Percentiles rank a stretch among this genome's conserved stretches.
phyloP scores from a whole-genome alignment of 2,797 vertebrate species.

The Trematomus bernacchii region DNA sequence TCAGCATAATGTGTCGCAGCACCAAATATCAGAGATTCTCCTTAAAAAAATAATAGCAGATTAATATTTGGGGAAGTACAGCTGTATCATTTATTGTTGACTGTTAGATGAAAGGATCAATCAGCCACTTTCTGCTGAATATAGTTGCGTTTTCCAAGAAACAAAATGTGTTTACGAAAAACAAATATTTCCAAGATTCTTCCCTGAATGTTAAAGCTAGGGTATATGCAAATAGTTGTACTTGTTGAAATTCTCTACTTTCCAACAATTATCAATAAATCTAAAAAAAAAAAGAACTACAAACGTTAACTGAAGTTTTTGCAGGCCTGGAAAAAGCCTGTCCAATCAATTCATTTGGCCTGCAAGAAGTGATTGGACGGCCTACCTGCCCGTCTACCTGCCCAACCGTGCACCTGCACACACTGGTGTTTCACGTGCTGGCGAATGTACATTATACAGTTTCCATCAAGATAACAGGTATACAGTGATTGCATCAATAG shows the following conservation, averaged over 20 bases:
- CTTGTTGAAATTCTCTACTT: not conserved
- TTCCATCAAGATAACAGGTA: slow-evolving; percentile 10
- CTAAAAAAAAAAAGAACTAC: not conserved
- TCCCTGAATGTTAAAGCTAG: too few relatives aligned
- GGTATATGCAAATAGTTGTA: not conserved
- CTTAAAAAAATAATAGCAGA: not conserved
- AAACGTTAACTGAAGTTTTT: not conserved
- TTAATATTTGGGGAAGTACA: not conserved
- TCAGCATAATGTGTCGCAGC: not conserved
- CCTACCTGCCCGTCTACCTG: not conserved
- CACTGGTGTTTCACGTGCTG: not conserved
- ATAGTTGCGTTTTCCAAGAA: too few relatives aligned
- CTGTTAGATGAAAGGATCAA: not conserved
- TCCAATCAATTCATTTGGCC: not conserved
- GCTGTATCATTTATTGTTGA: not conserved
- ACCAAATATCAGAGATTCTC: not conserved
- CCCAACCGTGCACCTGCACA: too few relatives aligned
- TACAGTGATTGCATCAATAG: slow-evolving; percentile 6
- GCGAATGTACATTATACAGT: slow-evolving; percentile 18
- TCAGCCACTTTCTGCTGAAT: not conserved
- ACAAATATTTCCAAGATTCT: too few relatives aligned
- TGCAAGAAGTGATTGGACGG: not conserved
- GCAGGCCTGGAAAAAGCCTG: not conserved
- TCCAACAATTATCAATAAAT: not conserved
- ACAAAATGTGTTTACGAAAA: too few relatives aligned